Evolutionary conservation across 1,140 invertebrate genomes (phyloP).

Genomic region (Procambarus virginalis): DNA sequence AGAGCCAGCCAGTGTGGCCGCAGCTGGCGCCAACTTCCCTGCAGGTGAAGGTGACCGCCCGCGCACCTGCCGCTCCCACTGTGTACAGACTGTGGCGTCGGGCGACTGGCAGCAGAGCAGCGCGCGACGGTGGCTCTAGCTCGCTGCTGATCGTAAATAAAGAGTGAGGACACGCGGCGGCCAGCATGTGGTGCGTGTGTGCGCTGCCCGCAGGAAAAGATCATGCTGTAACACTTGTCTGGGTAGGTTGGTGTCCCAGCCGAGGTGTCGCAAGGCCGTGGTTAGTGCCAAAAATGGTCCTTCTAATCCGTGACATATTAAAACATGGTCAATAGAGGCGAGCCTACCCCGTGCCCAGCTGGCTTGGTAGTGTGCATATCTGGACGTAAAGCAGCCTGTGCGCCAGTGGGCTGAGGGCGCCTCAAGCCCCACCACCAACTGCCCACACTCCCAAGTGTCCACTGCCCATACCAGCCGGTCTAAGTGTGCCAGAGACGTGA

Average conservation of each 20-base stretch:
- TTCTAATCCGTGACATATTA: conserved; percentile 40
- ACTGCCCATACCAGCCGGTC: conserved; percentile 56
- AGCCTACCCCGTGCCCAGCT: conserved; percentile 23
- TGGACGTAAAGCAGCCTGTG: conserved; percentile 38
- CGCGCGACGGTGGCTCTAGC: conserved; percentile 21
- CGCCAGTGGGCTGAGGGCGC: conserved; percentile 34
- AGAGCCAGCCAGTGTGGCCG: conserved; percentile 20
- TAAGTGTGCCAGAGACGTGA: conserved; percentile 7
- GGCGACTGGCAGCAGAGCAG: conserved; percentile 35
- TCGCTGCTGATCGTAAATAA: conserved; percentile 10
- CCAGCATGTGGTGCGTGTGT: conserved; percentile 32
- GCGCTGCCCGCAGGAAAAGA: conserved; percentile 42
- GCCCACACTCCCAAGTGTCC: conserved; percentile 57
- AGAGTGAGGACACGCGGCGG: conserved; percentile 29
- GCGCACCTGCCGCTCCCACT: conserved; percentile 8
- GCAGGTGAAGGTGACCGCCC: conserved; percentile 19
- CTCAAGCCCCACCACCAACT: conserved; percentile 31
- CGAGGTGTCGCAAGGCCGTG: conserved; percentile 43
- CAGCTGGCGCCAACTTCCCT: conserved; percentile 35
- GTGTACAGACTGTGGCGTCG: conserved; percentile 39
- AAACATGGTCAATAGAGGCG: conserved; percentile 37
- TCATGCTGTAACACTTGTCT: conserved; percentile 11
- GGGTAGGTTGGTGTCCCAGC: conserved; percentile 31
- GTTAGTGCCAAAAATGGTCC: conserved; percentile 58
- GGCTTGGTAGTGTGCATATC: conserved; percentile 43